A percentile compares a stretch with the other conserved stretches of the same genome.
phyloP scores from a whole-genome alignment of 2,888 invertebrate genomes.

The Apotomis turbidana region DNA sequence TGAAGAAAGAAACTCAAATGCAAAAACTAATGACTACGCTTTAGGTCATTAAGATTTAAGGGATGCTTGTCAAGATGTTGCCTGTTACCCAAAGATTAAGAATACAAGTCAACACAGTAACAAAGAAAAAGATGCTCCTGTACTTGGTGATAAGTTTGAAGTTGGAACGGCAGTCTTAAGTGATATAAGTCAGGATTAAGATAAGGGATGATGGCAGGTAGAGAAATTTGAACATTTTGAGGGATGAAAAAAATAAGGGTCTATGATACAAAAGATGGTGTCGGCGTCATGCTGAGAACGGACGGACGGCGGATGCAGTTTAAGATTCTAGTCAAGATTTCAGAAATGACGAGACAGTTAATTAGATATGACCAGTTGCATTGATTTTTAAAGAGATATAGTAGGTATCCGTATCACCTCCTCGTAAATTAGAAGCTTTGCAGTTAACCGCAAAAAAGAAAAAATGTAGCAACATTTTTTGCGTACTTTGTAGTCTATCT shows the following conservation, averaged over 20 bases:
- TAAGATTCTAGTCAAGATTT: conserved; percentile 76
- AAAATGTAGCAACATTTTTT: not conserved
- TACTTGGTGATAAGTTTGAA: conserved; percentile 47
- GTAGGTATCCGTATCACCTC: conserved; percentile 1
- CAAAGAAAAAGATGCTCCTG: conserved; percentile 48
- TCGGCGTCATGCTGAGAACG: conserved; percentile 79
- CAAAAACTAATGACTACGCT: conserved; percentile 56
- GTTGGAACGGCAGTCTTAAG: not conserved
- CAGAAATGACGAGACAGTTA: conserved; percentile 71
- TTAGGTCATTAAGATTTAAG: conserved; percentile 75
- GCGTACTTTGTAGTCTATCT: not conserved
- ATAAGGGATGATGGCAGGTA: conserved; percentile 71
- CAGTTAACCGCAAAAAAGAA: not conserved
- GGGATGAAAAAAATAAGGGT: conserved; percentile 82
- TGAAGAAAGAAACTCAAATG: conserved; percentile 54
- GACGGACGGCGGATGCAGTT: conserved; percentile 80
- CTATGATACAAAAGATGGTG: conserved; percentile 78
- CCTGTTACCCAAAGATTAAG: conserved; percentile 53
- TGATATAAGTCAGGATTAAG: conserved; percentile 46
- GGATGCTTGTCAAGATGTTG: conserved; percentile 81
- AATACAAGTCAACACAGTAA: conserved; percentile 48
- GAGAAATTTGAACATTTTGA: conserved; percentile 81
- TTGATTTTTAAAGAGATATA: conserved; percentile 57
- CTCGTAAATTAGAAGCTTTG: not conserved
- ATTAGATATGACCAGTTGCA: conserved; percentile 75